Evolutionary conservation across 2,888 invertebrate genomes (phyloP).

Genomic region (Xanthia togata): DNA sequence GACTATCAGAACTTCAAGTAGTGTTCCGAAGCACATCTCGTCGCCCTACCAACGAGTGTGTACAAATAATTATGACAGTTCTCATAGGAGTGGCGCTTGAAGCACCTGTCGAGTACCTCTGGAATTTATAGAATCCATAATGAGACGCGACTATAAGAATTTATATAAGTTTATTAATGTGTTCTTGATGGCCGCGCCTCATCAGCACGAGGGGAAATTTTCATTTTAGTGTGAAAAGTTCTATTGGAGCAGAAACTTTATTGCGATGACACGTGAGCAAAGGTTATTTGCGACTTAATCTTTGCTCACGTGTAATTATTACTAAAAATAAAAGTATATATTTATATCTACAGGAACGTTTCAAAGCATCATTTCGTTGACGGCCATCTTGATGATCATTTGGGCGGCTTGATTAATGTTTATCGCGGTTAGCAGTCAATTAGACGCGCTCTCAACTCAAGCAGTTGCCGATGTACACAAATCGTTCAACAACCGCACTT

Average conservation of each 20-base stretch:
- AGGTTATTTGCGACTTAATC: no score
- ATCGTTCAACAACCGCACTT: conserved; percentile 81
- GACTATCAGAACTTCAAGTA: conserved; percentile 82
- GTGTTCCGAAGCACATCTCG: conserved; percentile 79
- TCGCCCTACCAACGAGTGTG: conserved; percentile 72
- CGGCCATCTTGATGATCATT: conserved; percentile 63
- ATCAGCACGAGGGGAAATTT: conserved; percentile 51
- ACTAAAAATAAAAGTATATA: conserved; percentile 35
- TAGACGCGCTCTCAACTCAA: conserved; percentile 75
- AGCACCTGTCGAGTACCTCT: conserved; percentile 74
- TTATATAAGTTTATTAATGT: conserved; percentile 65
- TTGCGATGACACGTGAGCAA: no score
- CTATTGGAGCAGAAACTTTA: conserved; percentile 45
- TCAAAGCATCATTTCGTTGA: conserved; percentile 41
- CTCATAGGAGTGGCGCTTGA: conserved; percentile 79
- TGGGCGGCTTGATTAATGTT: conserved; percentile 74
- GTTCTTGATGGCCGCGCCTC: conserved; percentile 58
- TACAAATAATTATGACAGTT: conserved; percentile 87
- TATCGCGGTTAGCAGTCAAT: conserved; percentile 81
- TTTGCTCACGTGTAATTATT: conserved; percentile 15
- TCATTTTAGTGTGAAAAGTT: conserved; percentile 51
- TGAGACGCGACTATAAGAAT: conserved; percentile 63
- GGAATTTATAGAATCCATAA: conserved; percentile 67
- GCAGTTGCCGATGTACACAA: conserved; percentile 82
- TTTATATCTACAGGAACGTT: conserved; percentile 20